phyloP scores from a whole-genome alignment of 2,888 invertebrate genomes.

The Campoletis raptor region DNA sequence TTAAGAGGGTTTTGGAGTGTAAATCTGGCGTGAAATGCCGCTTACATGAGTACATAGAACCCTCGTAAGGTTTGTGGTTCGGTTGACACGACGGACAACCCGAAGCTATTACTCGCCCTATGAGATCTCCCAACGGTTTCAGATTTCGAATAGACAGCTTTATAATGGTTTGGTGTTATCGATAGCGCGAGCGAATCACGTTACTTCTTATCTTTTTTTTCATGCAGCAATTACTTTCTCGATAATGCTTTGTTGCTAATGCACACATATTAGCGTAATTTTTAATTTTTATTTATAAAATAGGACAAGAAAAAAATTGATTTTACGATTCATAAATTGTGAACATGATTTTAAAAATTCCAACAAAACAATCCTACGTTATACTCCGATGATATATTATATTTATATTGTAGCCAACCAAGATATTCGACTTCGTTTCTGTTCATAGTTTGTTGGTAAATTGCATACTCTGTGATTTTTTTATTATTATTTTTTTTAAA shows the following conservation, averaged over 20 bases:
- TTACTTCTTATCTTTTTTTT: constrained; percentile 58
- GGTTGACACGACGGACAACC: constrained; percentile 50
- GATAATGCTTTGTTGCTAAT: neutral
- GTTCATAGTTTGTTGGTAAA: neutral
- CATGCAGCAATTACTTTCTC: neutral
- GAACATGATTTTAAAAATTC: neutral
- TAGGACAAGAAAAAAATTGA: neutral
- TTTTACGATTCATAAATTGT: neutral
- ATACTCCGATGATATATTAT: neutral
- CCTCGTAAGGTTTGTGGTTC: constrained; percentile 39
- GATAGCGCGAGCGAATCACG: constrained; percentile 72
- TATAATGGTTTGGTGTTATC: constrained; percentile 70
- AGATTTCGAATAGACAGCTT: constrained; percentile 67
- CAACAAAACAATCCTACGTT: neutral
- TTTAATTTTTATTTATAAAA: neutral
- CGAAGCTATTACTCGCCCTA: constrained; percentile 14
- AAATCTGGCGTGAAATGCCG: neutral
- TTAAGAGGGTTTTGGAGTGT: neutral
- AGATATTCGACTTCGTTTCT: neutral
- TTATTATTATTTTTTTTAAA: constrained; percentile 13
- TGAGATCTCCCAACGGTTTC: constrained; percentile 55
- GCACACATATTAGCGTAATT: neutral
- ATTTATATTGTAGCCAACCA: neutral
- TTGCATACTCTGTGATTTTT: neutral
- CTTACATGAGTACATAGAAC: neutral